Base-by-base conservation (phyloP, 2,113 vertebrate genomes). In the Tichodroma muraria region DNA sequence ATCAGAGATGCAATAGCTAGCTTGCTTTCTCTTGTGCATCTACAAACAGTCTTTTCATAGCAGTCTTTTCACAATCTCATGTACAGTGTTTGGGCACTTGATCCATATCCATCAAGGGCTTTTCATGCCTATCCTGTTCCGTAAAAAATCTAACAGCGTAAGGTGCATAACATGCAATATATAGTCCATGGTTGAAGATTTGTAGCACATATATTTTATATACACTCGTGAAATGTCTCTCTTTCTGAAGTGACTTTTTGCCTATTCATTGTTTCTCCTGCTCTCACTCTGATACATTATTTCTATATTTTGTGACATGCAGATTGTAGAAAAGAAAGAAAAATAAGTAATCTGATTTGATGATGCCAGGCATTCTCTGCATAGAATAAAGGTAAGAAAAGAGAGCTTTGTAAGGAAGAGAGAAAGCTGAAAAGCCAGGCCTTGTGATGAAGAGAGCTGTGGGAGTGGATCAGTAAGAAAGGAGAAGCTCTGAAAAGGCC, bases 11-110 rank as follows among this genome's bases (percentile, higher is more conserved):
- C 52, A 91, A 86, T 88, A 79, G 91, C 82, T 88, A 94, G 64
- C 81, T 85, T 93, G 93, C 68, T 79, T 94, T 93, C 71, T 91
- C 80, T 89, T 91, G 64, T 75, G 53, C 56, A 45, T 83, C 56
- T 91, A 90, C 79, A 85, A 92, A 88, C 42, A 85, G 75, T 59
- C 89, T 88, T 94, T 96, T 94, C 88, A 80, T 13, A 88, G 79
- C 52, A 78, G 40, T 68, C 88, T 91, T 94, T 94, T 91, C 80
- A 94, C 82, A 93, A 61, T 75, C 57, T 84, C 40, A 59, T 89
- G 71, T 91, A 63, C 71, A 78, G 22, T 50, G n/a, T 91, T 94
- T 77, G 53, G 45, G 42, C 24, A 66, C 78, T 88, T 88, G 75
- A 88, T 94, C 60, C n/a, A 45, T 80, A 61, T 75, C 72, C 49